Evolutionary conservation across 2,113 vertebrate species (phyloP), one percentile per base, ranked within the genome.

Genomic region (Asarcornis scutulata): DNA sequence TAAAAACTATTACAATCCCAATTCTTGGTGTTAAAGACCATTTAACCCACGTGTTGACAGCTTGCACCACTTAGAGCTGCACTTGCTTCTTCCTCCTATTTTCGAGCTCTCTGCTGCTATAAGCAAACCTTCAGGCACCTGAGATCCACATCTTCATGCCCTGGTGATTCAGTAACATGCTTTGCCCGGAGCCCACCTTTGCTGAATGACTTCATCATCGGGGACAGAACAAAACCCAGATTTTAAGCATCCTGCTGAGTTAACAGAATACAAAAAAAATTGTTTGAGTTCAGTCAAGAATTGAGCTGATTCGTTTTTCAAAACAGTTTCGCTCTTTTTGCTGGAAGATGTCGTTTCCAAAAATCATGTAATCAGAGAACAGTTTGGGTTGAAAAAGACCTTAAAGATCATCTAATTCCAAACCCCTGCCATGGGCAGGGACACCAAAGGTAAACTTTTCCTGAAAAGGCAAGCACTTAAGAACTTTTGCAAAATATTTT

Each of bases 31-130:
- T 36, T 63, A 7, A 27, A 56, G 29, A 20, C 7, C 10, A 31
- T 27, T 42, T 64, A 82, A 25, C 7, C 32, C n/a, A 73, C 23
- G 10, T 22, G 15, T 52, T 3, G 5, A 67, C 26, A 63, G 25
- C 1, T 8, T 1, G 16, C 23, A 66, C 6, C 44, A 27, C 4
- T 21, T 2, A 0, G 23, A 67, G 21, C 10, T 84, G n/a, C 56
- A 55, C 40, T 44, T 89, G 21, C 53, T 38, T 11, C 12, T 78
- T 71, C 73, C n/a, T 62, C 36, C 36, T 40, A 8, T 44, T 86
- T 71, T 46, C 27, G 44, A 32, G 40, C 23, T 80, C 60, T 63
- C 26, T 62, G 27, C 20, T 84, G 52, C 69, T 67, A 31, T 3
- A 50, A 60, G 32, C 13, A 52, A 86, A 77, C 21, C 16, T 55